Base-by-base conservation (phyloP, 2,113 vertebrate species). In the Athene cunicularia region DNA sequence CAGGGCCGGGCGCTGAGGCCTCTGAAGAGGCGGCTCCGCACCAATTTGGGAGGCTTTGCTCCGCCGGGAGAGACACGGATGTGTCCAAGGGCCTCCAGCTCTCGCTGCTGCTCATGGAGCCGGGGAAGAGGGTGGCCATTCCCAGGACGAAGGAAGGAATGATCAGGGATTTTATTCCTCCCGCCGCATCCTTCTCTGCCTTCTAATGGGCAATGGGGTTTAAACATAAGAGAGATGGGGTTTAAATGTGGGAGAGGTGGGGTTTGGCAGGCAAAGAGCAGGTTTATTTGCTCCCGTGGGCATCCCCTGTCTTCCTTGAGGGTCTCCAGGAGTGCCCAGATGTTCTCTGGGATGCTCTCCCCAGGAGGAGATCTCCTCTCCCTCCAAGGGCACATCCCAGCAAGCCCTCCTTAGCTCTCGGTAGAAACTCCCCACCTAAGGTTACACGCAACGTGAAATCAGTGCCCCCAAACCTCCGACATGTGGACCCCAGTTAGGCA, bases 41-140 rank as follows among this genome's bases (percentile, higher is more conserved):
- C 10, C 0, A 7, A 5, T 68, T 3, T 2, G 4, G 35, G 84
- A 76, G 39, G 60, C 33, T 87, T 59, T 3, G 52, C 77, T 55
- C 49, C 1, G 0, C 20, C 0, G 0, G 77, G 70, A 83, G 41
- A 71, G 71, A 41, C 18, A 5, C 0, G 6, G 80, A 80, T 12
- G 71, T 0, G 4, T 4, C 83, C 50, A 0, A 30, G 28, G 0
- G 9, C 21, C 80, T 56, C 71, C 67, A 3, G 41, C 0, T 41
- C 52, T 26, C 3, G 2, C 35, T 37, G 32, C 33, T 1, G 16
- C 58, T 33, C 30, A 0, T 0, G 64, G 45, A 74, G 41, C 0
- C 0, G 6, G 72, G 32, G 12, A 22, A 8, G 11, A 27, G 45
- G 30, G 2, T 26, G 3, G 24, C 5, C 14, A 10, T 52, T 35